Base-by-base conservation (phyloP, 2,113 vertebrate species). In the Tragulus kanchil region DNA sequence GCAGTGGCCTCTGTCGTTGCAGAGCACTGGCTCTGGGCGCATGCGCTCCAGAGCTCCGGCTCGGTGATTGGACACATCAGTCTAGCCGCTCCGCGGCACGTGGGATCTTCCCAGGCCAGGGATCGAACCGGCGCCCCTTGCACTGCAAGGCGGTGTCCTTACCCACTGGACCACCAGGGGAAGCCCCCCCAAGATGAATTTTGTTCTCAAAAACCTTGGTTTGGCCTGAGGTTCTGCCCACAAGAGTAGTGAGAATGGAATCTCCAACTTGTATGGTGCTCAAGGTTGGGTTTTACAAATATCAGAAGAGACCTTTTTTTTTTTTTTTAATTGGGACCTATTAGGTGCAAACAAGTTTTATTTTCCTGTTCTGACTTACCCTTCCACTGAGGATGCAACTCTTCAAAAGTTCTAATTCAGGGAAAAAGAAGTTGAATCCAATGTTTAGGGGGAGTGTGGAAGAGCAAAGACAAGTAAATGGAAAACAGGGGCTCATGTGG, bases 261-360 rank as follows among this genome's bases (percentile, higher is more conserved):
- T 45, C 21, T 58, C 48, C 79, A 42, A 28, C 16, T 58, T 93
- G 17, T 81, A 6, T 50, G 14, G 42, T 75, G 6, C 26, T 94
- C 67, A 83, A 71, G 19, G 16, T 42, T 94, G 28, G n/a, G 26
- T 54, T 88, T 91, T 81, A 89, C 42, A 92, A 87, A 79, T 65
- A 59, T 94, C 59, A 93, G 23, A 67, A n/a, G 36, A 64, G 45
- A 36, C 48, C 1, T 73, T 93, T 92, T 89, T 23, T 81, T 13
- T 50, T 62, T 93, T 94, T 94, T 92, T 21, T 12, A 93, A 26
- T 79, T n/a, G 54, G 23, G 73, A 48, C 21, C 45, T 5, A 1
- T 13, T 21, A 31, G 3, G 54, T 73, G 21, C 25, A 85, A 45
- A 52, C 12, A 73, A 73, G 2, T 28, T 94, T 84, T 65, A 52